A percentile compares a stretch with the other conserved stretches of the same genome.
phyloP scores from a whole-genome alignment of 2,888 invertebrate species.

The Phalera bucephala region DNA sequence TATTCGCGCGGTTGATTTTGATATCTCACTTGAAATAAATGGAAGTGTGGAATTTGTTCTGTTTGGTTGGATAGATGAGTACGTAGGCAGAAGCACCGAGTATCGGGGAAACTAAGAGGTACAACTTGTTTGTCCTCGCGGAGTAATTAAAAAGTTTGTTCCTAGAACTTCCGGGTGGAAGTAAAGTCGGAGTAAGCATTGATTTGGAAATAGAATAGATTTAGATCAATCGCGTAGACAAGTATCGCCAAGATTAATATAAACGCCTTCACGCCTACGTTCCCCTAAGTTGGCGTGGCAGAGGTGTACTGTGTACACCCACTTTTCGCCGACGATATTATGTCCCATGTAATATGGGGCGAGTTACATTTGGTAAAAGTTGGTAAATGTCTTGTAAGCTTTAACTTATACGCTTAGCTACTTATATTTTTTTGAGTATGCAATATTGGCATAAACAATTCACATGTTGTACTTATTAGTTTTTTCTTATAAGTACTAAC shows the following conservation, averaged over 20 bases:
- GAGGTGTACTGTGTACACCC: too few relatives aligned
- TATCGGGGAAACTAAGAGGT: constrained; percentile 66
- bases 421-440: too few relatives aligned
- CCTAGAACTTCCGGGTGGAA: constrained; percentile 62
- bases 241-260: constrained; percentile 6
- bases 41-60: constrained; percentile 19
- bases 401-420: too few relatives aligned
- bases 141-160: constrained; percentile 83
- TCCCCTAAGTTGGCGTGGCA: too few relatives aligned
- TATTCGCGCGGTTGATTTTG: constrained; percentile 32
- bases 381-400: too few relatives aligned
- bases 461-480: too few relatives aligned
- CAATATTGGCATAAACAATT: too few relatives aligned
- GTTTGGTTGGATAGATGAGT: constrained; percentile 48
- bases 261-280: too few relatives aligned
- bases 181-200: constrained; percentile 60
- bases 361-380: too few relatives aligned
- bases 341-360: too few relatives aligned
- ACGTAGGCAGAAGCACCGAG: constrained; percentile 45
- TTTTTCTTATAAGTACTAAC: neutral
- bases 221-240: constrained; percentile 29
- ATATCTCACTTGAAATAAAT: constrained; percentile 46
- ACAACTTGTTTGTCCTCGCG: constrained; percentile 79
- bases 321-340: too few relatives aligned
- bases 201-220: constrained; percentile 65